Evolutionary conservation across 2,113 vertebrate genomes (phyloP).

Genomic region (Podilymbus podiceps): DNA sequence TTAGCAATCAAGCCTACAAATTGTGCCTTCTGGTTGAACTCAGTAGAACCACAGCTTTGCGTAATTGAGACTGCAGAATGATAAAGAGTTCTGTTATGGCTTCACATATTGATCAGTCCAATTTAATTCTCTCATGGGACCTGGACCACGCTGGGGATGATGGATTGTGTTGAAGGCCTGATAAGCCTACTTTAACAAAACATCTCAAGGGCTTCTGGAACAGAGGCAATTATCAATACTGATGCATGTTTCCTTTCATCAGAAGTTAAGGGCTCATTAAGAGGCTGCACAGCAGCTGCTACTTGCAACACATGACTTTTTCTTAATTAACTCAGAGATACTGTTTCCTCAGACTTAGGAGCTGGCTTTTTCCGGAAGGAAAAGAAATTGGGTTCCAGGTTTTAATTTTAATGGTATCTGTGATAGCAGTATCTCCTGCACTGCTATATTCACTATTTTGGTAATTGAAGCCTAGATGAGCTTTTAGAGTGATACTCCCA

Average conservation of each 20-base stretch:
- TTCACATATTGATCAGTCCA: conserved; percentile 1
- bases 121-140: conserved; percentile 28
- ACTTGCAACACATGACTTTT: background rate
- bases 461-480: background rate
- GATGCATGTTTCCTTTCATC: conserved; percentile 5
- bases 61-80: conserved; percentile 18
- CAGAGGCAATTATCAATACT: conserved; percentile 9
- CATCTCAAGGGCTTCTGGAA: conserved; percentile 14
- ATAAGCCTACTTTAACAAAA: conserved; percentile 25
- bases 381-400: background rate
- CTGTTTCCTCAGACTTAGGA: background rate
- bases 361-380: background rate
- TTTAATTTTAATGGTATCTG: background rate
- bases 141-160: background rate
- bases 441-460: background rate
- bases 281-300: conserved; percentile 6
- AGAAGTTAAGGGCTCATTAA: background rate
- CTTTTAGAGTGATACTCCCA: background rate
- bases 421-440: background rate
- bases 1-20: conserved; percentile 22
- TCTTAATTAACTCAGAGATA: background rate
- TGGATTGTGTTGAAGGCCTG: background rate
- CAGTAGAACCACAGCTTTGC: background rate
- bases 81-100: background rate
- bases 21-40: conserved; percentile 27